Evolutionary conservation across 2,113 vertebrate species (phyloP), one percentile per base, ranked within the genome.

Genomic region (Xenotilapia leptura): DNA sequence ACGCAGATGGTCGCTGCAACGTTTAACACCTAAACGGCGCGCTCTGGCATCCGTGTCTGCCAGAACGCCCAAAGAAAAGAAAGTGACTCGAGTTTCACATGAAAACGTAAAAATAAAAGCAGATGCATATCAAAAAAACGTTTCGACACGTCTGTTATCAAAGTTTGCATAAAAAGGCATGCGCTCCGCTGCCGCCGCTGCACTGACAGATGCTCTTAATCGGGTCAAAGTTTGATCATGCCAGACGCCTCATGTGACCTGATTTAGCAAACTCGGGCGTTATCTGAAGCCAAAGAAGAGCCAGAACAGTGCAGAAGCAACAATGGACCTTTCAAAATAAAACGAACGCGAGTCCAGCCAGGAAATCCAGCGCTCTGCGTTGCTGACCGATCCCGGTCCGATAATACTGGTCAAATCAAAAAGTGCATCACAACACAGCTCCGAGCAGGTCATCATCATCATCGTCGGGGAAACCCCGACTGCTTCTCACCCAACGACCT

Each of bases 101-200:
- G 89, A 91, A 95, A 94, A 91, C 53, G 15, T 81, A 86, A 90
- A 89, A 87, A 92, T 88, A 23, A 92, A 95, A 86, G 33, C 62
- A 90, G 92, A 96, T 96, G 94, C 95, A 96, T 95, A 95, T 94
- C 86, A 88, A 95, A 96, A 95, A 96, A 94, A 94, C 88, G 21
- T 42, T 93, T 88, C 65, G 77, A 95, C 91, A 94, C 93, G 92
- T 90, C 83, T 87, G 40, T 89, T 95, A 93, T 95, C 94, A 96
- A 96, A 95, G 89, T 90, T 97, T 97, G 96, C 96, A 96, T 96
- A 97, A 97, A 92, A 95, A 92, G 94, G 93, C 94, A 94, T 95
- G 95, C 88, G 79, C 54, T 92, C 86, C 85, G 0, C 60, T 12
- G 89, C 86, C 87, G 4, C 60, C 10, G 84, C 90, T 62, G 40